Evolutionary conservation across 2,113 vertebrate species (phyloP), one percentile per base, ranked within the genome.

Genomic region (Sphaerodactylus townsendi): DNA sequence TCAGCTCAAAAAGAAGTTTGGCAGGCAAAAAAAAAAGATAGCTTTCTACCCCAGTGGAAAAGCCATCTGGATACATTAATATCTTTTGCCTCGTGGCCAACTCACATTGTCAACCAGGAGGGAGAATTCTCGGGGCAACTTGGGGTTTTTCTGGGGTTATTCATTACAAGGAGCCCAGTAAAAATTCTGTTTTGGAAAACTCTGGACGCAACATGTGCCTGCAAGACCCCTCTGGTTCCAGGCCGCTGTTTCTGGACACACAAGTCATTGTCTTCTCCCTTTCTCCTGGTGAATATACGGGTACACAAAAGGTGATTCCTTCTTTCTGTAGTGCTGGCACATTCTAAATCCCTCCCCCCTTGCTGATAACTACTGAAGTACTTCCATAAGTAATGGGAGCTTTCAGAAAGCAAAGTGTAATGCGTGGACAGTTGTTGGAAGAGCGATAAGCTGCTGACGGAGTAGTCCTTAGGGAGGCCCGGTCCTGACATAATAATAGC

Each of bases 251-350:
- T 28, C 23, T 48, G 11, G 23, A 8, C 10, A 10, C 14, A 28
- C 1, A 39, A 46, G 9, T 3, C 4, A 65, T 33, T 33, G 15
- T 39, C 53, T 44, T 56, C 50, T 77, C 53, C 53, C 9, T 87
- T 89, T 85, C 53, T 85, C 72, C 14, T 85, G 50, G 82, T 81
- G 44, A 88, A 70, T 85, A 56, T 81, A 3, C 90, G 11, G 50
- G 68, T 15, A 9, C 2, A 65, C 65, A 48, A 56, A 50, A 59
- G 89, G 53, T 56, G 0, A 50, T 65, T 23, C 46, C 46, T 53
- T 70, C 46, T 85, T 81, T 87, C 79, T 72, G 11, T 85, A 78
- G 56, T 79, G 70, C 53, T 72, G 74, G 75, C 85, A 68, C 72
- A 82, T 11, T 88, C 75, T 59, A 64, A 66, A 33, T n/a, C 46